Evolutionary conservation across 92 coral and sea anemone species (phyloP), one percentile per base, ranked within the genome.

Genomic region (Montipora capitata): DNA sequence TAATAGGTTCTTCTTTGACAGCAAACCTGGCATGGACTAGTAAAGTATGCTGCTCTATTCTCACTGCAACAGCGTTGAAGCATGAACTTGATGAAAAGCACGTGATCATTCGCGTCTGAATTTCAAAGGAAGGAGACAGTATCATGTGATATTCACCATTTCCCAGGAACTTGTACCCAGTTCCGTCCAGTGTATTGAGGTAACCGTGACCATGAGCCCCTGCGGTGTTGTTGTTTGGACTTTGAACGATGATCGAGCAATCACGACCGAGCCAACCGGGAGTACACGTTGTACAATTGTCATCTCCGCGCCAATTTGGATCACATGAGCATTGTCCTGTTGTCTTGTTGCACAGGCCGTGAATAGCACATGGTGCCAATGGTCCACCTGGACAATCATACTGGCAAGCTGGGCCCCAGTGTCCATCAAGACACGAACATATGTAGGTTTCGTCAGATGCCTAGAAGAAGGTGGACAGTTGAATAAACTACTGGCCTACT

Each of bases 361-460:
- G 81, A 58, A 61, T 64, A 82, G 81, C 82, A 80, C 99, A 97
- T 40, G 98, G 98, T n/a, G 98, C 93, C 3, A 11, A 42, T 68
- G 89, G 86, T 15, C 95, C 94, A 10, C 98, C 99, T 6, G 98
- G 98, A 83, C 99, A 97, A 54, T 92, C 91, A 43, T 94, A 68
- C 85, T 93, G 83, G 65, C 99, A 97, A 35, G 98, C 95, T 17
- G 71, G 56, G 18, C 95, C 99, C 99, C 99, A 97, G 92, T 84
- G 88, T 41, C 98, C 99, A 44, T 94, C 84, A 15, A 87, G 90
- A 90, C 99, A 97, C 64, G 89, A 66, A 71, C 99, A 97, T 69
- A 78, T 80, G 49, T 92, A 62, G 48, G 77, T 79, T 68, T 74
- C 87, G 18, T 51, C 43, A 2, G 89, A 69, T 16, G 65, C 87